These are phyloP conservation scores for Osedax frankpressi DNA, from an alignment of 2,888 invertebrate genomes.

Conservation along the genomic window DNA sequence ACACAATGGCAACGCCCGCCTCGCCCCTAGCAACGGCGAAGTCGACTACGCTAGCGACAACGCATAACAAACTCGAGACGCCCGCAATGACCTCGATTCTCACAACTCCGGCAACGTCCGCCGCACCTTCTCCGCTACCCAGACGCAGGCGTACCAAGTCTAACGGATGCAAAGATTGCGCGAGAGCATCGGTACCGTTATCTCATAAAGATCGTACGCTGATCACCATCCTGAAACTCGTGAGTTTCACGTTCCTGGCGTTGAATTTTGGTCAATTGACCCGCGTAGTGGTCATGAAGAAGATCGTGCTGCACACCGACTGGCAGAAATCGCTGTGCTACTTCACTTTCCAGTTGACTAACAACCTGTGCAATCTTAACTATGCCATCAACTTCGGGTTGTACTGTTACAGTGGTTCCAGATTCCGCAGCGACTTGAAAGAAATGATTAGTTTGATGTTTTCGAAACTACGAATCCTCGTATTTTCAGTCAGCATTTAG, in stretches of 20 bases:
- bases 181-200: background rate
- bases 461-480: too few species aligned
- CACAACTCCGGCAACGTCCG: background rate
- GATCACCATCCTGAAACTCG: background rate
- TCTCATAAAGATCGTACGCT: background rate
- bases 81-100: too few species aligned
- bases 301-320: background rate
- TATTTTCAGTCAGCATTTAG: too few species aligned
- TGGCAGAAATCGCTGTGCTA: background rate
- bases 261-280: background rate
- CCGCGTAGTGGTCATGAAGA: background rate
- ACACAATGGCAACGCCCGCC: too few species aligned
- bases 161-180: background rate
- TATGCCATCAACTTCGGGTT: background rate
- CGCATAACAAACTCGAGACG: too few species aligned
- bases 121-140: background rate
- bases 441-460: too few species aligned
- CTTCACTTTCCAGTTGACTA: background rate
- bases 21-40: too few species aligned
- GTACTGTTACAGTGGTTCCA: background rate
- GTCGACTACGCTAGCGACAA: too few species aligned
- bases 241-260: background rate
- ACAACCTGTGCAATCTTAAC: background rate
- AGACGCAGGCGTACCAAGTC: background rate
- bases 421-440: background rate